Evolutionary conservation across 30 jellyfish, hydroid and myxozoan genomes (phyloP), one percentile per base, ranked within the genome.

Genomic region (Morbakka virulenta): DNA sequence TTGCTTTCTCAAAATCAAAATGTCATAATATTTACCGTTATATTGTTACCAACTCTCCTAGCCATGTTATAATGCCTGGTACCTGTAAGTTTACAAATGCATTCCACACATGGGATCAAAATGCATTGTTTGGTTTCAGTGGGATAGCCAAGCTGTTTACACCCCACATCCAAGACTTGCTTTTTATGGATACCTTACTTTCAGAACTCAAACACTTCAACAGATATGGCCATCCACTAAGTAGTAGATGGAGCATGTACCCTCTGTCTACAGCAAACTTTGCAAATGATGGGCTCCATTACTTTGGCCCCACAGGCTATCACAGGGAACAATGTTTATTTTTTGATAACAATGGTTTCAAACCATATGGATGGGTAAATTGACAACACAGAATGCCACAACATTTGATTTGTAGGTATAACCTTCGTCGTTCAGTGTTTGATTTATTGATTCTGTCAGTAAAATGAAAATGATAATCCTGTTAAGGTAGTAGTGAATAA

Each of bases 71-170:
- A n/a, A n/a, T n/a, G n/a, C n/a, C n/a, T n/a, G n/a, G n/a, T n/a
- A n/a, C n/a, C n/a, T n/a, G n/a, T n/a, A n/a, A n/a, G n/a, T n/a
- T n/a, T n/a, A 52, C 1, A 4, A n/a, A n/a, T n/a, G 52, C 52
- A 21, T 4, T 2, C 50, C 90, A 77, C 29, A 49, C 13, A 12
- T 63, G 79, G 80, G 95, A 85, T 76, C 2, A 28, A 14, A 35
- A 29, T 27, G 95, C 95, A 3, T 57, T 85, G 77, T 85, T 75
- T 48, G 91, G 86, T 25, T 76, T 25, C 50, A 32, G 25, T n/a
- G 53, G 61, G 61, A 24, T 68, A 47, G 50, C 81, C 13, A 4
- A n/a, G 0, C 49, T 52, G 1, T 74, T 28, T 66, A 50, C 32
- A 17, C 85, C 85, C 11, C 23, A 21, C 3, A 4, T 9, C n/a